These are phyloP conservation scores for Andinoacara biseriatus DNA, from an alignment of 2,113 vertebrate genomes.

Conservation along the genomic window DNA sequence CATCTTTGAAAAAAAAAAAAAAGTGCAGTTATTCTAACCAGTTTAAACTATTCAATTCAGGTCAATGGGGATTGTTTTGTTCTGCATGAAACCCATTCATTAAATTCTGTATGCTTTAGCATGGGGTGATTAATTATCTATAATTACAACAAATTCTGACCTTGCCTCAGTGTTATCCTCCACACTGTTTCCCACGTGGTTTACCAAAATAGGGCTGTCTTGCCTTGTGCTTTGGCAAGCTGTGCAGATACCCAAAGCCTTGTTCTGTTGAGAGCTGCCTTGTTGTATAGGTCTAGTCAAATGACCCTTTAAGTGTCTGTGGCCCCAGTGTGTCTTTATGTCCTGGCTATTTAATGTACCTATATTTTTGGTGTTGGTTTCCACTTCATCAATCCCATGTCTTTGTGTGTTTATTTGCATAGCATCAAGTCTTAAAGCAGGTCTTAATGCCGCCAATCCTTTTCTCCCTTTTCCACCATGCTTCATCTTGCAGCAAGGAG, in stretches of 20 bases:
- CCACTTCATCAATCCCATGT: conserved; percentile 55
- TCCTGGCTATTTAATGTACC: conserved; percentile 63
- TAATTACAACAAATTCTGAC: conserved; percentile 30
- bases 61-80: not conserved
- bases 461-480: conserved; percentile 21
- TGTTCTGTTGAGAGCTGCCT: conserved; percentile 32
- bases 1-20: not conserved
- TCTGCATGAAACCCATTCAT: not conserved
- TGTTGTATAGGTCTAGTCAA: conserved; percentile 51
- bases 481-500: conserved; percentile 85
- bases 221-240: conserved; percentile 61
- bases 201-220: conserved; percentile 53
- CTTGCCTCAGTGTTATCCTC: conserved; percentile 49
- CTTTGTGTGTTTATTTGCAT: conserved; percentile 45
- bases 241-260: conserved; percentile 44
- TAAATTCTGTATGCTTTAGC: not conserved
- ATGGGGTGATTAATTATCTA: not conserved
- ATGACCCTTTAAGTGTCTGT: conserved; percentile 60
- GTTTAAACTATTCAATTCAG: not conserved
- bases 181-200: conserved; percentile 48
- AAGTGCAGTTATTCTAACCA: not conserved
- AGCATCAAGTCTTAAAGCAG: not conserved
- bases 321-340: conserved; percentile 56
- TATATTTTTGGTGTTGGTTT: conserved; percentile 63
- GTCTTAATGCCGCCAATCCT: conserved; percentile 6